These are phyloP conservation scores for Acromyrmex charruanus DNA, from an alignment of 1,140 invertebrate species.

Conservation along the genomic window DNA sequence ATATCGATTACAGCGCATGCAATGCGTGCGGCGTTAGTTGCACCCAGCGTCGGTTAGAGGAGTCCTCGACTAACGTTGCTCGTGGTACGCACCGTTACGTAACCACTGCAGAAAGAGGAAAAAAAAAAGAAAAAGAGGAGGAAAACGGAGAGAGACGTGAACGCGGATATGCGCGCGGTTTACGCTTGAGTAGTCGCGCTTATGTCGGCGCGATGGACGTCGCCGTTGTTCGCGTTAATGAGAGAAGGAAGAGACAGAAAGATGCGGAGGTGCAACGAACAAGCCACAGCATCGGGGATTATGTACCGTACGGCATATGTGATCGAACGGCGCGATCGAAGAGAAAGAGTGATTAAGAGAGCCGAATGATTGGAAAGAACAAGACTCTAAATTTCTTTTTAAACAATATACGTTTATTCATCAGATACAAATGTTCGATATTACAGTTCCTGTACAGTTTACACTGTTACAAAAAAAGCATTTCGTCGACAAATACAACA, in stretches of 20 bases:
- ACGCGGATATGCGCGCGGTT: conserved; percentile 33
- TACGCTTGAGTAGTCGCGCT: conserved; percentile 43
- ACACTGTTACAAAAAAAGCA: conserved; percentile 40
- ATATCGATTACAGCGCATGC: conserved; percentile 78
- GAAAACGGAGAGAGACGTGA: conserved; percentile 54
- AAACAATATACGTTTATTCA: conserved; percentile 75
- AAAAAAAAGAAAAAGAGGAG: conserved; percentile 16
- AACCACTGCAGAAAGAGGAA: conserved; percentile 4
- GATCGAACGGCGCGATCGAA: neutral
- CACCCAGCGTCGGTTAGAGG: conserved; percentile 78
- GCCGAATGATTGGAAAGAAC: conserved; percentile 61
- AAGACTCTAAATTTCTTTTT: conserved; percentile 62
- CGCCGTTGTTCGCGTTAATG: conserved; percentile 48
- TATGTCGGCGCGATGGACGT: neutral
- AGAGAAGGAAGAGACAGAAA: neutral
- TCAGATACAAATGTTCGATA: conserved; percentile 72
- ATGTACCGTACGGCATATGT: neutral
- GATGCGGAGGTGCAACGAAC: conserved; percentile 57
- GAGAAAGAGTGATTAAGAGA: neutral
- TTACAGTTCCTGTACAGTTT: conserved; percentile 61
- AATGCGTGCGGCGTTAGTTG: conserved; percentile 85
- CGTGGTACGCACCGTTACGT: conserved; percentile 39
- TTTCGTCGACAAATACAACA: conserved; percentile 58
- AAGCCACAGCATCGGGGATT: conserved; percentile 50
- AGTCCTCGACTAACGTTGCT: conserved; percentile 40